Base-by-base conservation (phyloP, 2,888 invertebrate genomes). In the Psylliodes chrysocephalus region DNA sequence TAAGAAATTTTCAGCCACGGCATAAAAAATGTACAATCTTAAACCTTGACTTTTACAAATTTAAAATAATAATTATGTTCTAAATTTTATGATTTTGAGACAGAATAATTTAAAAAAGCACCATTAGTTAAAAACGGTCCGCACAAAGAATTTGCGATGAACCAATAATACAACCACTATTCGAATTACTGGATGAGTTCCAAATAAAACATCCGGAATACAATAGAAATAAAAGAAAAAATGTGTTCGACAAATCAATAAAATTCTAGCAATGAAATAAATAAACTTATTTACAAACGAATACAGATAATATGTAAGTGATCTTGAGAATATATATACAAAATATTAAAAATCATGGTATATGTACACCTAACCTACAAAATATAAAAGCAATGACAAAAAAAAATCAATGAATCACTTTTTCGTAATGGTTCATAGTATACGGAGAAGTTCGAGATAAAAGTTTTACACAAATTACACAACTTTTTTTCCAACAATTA, bases 401-500 rank as follows among this genome's bases (percentile, higher is more conserved):
- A 46, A 40, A 22, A 49, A 49, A 59, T 52, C 42, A 63, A 49
- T 51, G 35, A 46, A 63, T 64, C 61, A 63, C 65, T 53, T 60
- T 62, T 67, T 60, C 51, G 46, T 59, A 59, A 67, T 44, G 52
- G 61, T 64, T 62, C 64, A 55, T 60, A 60, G 35, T 55, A 35
- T 49, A 47, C 49, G 51, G 49, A 55, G 40, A 61, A 44, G 57
- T 57, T 57, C 47, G 33, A 59, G 47, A 59, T 49, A 59, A 35
- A 49, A 22, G 35, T 60, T 44, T 49, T 59, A 59, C 57, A 59
- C 42, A 62, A 46, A 47, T 33, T 53, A 40, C 35, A 54, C 33
- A 33, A 49, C 35, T 30, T 46, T 22, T 15, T 49, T 22, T 38
- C 52, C 14, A 52, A 47, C 44, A 60, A 56, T 85, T 83, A 95